A percentile compares a stretch with the other conserved stretches of the same genome.
Conservation (phyloP, 1,140 invertebrate genomes). For the Delia radicum region DNA sequence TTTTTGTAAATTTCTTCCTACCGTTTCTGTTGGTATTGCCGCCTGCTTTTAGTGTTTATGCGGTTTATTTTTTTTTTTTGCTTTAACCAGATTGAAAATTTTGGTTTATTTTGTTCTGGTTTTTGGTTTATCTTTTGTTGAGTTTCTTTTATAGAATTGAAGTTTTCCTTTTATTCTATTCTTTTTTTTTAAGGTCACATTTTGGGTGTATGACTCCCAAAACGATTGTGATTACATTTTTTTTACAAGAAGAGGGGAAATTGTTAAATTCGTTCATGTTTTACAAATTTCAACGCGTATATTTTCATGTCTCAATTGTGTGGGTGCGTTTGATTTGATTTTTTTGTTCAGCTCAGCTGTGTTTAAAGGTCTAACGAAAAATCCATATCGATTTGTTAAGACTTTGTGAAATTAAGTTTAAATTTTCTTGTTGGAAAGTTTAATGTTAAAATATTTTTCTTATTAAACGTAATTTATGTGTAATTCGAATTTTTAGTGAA, state of each 20-base stretch:
- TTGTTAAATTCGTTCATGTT: slow-evolving; percentile 7
- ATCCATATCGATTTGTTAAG: slow-evolving; percentile 14
- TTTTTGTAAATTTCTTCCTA: too few relatives aligned
- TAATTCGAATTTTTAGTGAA: not conserved
- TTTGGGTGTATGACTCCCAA: not conserved
- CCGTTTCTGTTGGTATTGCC: not conserved
- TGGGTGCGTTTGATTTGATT: slow-evolving; percentile 13
- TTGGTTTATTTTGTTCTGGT: not conserved
- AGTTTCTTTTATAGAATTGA: not conserved
- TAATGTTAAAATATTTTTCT: too few relatives aligned
- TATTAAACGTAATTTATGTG: too few relatives aligned
- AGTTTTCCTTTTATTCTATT: not conserved
- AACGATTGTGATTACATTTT: not conserved
- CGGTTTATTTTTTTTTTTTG: not conserved
- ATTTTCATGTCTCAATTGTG: slow-evolving; percentile 18
- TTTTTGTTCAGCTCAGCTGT: not conserved
- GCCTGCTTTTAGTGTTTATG: not conserved
- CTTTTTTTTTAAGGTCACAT: slow-evolving; percentile 14
- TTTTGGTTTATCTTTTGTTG: not conserved
- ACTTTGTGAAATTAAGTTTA: not conserved
- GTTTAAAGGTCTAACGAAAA: not conserved
- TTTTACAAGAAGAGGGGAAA: not conserved
- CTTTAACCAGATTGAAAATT: not conserved
- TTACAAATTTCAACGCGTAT: slow-evolving; percentile 17
- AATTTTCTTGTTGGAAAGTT: not conserved